phyloP scores from a whole-genome alignment of 64 coral and sea anemone species.

The Montipora sp. region DNA sequence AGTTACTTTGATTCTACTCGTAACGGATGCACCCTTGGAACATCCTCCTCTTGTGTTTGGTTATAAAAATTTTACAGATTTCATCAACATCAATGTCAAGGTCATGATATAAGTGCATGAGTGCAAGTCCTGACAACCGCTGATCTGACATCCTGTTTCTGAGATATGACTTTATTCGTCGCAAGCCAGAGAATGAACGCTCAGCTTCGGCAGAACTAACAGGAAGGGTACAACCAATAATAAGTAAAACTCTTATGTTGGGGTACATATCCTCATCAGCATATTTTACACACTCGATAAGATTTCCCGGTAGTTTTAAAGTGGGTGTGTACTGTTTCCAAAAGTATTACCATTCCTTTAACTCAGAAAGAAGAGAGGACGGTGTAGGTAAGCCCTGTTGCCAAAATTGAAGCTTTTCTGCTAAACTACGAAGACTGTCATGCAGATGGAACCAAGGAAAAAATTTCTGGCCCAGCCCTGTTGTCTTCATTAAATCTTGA shows the following conservation, averaged over 20 bases:
- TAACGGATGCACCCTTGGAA: too few species aligned
- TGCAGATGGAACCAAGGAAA: slow-evolving; percentile 43
- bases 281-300: too few species aligned
- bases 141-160: slow-evolving; percentile 35
- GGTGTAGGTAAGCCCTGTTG: slow-evolving; percentile 46
- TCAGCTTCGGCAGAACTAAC: slow-evolving; percentile 24
- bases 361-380: background rate
- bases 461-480: slow-evolving; percentile 43
- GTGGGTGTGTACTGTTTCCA: background rate
- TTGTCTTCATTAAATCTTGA: slow-evolving; percentile 43
- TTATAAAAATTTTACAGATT: slow-evolving; percentile 43
- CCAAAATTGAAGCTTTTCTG: slow-evolving; percentile 58
- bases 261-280: slow-evolving; percentile 42
- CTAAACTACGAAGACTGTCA: slow-evolving; percentile 22
- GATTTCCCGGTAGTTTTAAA: too few species aligned
- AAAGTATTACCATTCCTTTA: slow-evolving; percentile 25
- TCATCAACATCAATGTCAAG: slow-evolving; percentile 47
- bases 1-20: too few species aligned
- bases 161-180: background rate
- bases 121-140: slow-evolving; percentile 39
- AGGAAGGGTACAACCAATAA: slow-evolving; percentile 57
- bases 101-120: slow-evolving; percentile 50
- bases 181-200: background rate
- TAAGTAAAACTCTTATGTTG: slow-evolving; percentile 64
- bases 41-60: too few species aligned